Conservation (phyloP, 2,888 invertebrate genomes). For the Drosophila mettleri region DNA sequence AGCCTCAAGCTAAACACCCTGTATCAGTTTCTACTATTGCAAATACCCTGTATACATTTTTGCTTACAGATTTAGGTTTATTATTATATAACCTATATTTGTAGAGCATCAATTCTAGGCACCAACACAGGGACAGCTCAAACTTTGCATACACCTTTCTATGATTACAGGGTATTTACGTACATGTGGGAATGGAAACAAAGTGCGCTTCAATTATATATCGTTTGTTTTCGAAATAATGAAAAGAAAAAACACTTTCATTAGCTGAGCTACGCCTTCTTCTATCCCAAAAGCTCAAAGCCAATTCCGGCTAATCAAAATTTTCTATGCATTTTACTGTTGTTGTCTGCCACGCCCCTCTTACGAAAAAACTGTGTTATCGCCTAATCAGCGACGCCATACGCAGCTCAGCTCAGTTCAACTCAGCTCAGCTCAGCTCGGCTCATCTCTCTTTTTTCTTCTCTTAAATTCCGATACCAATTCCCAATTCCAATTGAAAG, state of each 20-base stretch:
- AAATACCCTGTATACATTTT: no score
- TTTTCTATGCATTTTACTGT: conserved; percentile 22
- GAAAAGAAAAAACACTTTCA: conserved; percentile 45
- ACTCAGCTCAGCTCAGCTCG: background rate
- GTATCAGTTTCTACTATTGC: background rate
- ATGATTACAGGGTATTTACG: conserved; percentile 1
- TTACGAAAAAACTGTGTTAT: conserved; percentile 33
- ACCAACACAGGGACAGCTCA: no score
- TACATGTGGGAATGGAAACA: conserved; percentile 1
- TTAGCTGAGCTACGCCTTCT: conserved; percentile 21
- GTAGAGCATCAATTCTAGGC: no score
- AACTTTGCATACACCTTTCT: background rate
- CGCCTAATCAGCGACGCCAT: conserved; percentile 46
- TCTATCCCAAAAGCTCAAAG: conserved; percentile 11
- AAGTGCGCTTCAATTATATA: conserved; percentile 6
- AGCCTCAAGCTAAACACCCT: no score
- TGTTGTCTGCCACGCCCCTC: conserved; percentile 26
- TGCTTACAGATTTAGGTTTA: no score
- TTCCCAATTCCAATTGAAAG: conserved; percentile 21
- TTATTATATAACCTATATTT: no score
- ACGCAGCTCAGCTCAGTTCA: background rate
- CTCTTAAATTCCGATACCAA: conserved; percentile 6
- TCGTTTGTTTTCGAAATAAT: conserved; percentile 10
- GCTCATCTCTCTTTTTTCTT: background rate
- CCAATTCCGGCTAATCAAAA: conserved; percentile 65